Conservation (phyloP, 2,888 invertebrate genomes). For the Coecobrya sp. region DNA sequence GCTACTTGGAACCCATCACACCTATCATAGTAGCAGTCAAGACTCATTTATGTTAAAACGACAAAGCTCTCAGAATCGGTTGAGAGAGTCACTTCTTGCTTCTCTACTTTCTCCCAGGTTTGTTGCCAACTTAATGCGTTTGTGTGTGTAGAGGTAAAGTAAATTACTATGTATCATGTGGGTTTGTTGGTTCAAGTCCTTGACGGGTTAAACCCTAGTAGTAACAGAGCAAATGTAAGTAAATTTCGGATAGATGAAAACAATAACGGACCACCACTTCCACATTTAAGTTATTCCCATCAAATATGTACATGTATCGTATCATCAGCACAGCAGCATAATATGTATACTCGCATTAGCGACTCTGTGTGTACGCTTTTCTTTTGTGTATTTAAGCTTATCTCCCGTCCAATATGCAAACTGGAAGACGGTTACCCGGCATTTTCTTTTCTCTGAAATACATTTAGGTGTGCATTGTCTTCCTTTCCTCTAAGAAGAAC, state of each 20-base stretch:
- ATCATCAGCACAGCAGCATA: neutral
- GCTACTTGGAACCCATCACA: constrained; percentile 75
- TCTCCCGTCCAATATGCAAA: constrained; percentile 20
- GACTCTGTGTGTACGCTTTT: no score
- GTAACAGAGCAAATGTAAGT: neutral
- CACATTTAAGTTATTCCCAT: neutral
- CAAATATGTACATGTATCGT: no score
- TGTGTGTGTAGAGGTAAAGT: neutral
- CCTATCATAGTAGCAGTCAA: constrained; percentile 82
- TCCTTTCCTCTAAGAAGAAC: neutral
- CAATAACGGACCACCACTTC: neutral
- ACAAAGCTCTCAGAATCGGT: constrained; percentile 85
- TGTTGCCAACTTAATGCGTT: constrained; percentile 34
- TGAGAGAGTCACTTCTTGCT: constrained; percentile 84
- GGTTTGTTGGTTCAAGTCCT: constrained; percentile 38
- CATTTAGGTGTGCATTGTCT: neutral
- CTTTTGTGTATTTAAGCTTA: constrained; percentile 16
- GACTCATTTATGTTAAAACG: constrained; percentile 85
- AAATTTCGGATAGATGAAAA: constrained; percentile 21
- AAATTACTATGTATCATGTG: constrained; percentile 37
- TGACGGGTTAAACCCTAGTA: constrained; percentile 40
- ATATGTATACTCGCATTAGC: neutral
- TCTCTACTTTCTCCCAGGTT: constrained; percentile 86
- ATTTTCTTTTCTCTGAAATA: neutral
- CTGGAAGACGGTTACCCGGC: neutral